phyloP scores from a whole-genome alignment of 2,797 vertebrate species.

The Ctenopoma multispine region DNA sequence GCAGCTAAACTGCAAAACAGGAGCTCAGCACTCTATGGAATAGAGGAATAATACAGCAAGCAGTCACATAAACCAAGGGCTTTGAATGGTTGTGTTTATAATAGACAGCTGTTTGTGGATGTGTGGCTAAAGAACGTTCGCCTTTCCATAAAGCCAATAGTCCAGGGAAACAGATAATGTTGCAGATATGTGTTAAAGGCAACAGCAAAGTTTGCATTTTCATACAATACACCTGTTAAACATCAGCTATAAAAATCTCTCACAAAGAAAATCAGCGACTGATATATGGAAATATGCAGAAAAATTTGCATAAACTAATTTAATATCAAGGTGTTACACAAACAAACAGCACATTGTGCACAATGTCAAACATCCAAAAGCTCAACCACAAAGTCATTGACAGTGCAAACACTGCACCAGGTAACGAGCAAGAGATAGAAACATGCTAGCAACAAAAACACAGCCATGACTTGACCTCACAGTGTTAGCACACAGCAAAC shows the following conservation, averaged over 20 bases:
- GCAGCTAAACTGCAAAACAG: conserved; percentile 7
- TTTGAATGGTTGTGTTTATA: conserved; percentile 5
- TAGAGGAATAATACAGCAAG: conserved; percentile 17
- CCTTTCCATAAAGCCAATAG: too few species aligned
- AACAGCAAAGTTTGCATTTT: neutral
- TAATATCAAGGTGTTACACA: neutral
- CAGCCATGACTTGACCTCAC: too few species aligned
- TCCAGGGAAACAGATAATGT: neutral
- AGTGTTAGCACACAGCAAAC: neutral
- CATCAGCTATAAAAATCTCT: neutral
- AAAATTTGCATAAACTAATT: neutral
- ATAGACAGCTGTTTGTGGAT: neutral
- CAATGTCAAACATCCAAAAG: neutral
- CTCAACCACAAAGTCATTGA: neutral
- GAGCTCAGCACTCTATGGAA: conserved; percentile 13
- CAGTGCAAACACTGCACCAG: conserved; percentile 7
- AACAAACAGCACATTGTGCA: neutral
- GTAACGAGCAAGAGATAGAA: neutral
- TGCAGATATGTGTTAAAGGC: neutral
- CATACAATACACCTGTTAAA: conserved; percentile 5
- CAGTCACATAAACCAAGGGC: conserved; percentile 12
- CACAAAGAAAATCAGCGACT: neutral
- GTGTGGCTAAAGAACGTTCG: too few species aligned
- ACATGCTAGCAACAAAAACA: neutral
- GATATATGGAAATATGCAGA: too few species aligned